These are phyloP conservation scores for Pseudorhombus dupliciocellatus DNA, from an alignment of 2,113 vertebrate genomes.

Conservation along the genomic window DNA sequence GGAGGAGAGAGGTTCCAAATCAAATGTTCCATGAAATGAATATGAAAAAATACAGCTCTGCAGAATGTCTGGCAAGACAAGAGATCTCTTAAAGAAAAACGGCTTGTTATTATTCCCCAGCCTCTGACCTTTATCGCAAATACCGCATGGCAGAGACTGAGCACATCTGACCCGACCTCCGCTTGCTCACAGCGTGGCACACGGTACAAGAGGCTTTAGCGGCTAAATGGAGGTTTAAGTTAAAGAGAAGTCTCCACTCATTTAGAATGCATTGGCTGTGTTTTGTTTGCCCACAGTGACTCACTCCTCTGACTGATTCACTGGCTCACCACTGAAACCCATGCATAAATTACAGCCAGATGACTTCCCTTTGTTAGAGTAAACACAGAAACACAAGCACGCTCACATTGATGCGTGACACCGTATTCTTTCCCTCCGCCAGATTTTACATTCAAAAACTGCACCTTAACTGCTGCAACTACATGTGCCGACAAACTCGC, in stretches of 20 bases:
- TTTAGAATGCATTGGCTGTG: constrained; percentile 63
- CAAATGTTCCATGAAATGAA: constrained; percentile 82
- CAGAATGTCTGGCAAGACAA: constrained; percentile 58
- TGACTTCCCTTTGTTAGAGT: constrained; percentile 33
- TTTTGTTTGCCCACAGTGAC: constrained; percentile 70
- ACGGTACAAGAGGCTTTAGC: constrained; percentile 28
- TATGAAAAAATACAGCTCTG: constrained; percentile 73
- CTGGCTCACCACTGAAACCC: constrained; percentile 42
- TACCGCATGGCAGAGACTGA: constrained; percentile 41
- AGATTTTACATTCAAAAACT: constrained; percentile 44
- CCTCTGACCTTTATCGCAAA: constrained; percentile 74
- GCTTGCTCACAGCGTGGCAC: constrained; percentile 39
- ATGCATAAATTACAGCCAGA: constrained; percentile 65
- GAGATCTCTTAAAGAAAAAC: constrained; percentile 61
- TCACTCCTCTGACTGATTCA: constrained; percentile 62
- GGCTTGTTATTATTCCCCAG: constrained; percentile 53
- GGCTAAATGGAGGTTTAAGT: constrained; percentile 66
- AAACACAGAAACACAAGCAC: constrained; percentile 32
- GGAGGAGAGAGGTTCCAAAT: constrained; percentile 68
- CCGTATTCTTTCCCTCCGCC: constrained; percentile 30
- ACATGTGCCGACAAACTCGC: constrained; percentile 38
- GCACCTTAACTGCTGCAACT: constrained; percentile 24
- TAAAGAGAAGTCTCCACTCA: constrained; percentile 50
- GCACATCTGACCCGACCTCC: constrained; percentile 43
- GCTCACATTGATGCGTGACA: constrained; percentile 6